Percentiles rank a stretch among this genome's conserved stretches.
Evolutionary conservation across 1,140 invertebrate genomes (phyloP).

Genomic region (Rhysida immarginata): DNA sequence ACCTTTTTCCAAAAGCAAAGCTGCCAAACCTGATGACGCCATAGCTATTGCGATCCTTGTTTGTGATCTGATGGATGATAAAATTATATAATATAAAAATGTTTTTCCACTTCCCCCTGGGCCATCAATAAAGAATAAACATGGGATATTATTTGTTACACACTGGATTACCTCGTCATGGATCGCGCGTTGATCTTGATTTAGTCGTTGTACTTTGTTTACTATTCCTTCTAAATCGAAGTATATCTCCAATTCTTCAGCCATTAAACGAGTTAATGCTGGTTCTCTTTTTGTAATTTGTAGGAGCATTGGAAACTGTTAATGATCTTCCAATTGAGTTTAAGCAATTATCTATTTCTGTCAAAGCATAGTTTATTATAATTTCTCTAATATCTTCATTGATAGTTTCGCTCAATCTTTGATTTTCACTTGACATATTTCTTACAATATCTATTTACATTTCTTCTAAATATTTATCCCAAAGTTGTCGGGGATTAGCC

Average conservation of each 20-base stretch:
- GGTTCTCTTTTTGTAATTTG: not conserved
- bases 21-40: constrained; percentile 2
- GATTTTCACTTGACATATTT: not conserved
- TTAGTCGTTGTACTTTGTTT: not conserved
- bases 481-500: constrained; percentile 13
- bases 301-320: not conserved
- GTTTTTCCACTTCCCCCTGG: constrained; percentile 3
- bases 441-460: constrained; percentile 7
- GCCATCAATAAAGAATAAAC: constrained; percentile 1
- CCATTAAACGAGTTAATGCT: not conserved
- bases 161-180: not conserved
- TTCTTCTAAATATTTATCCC: constrained; percentile 10
- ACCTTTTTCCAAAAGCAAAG: not conserved
- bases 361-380: constrained; percentile 1
- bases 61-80: not conserved
- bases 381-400: not conserved
- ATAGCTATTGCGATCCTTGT: not conserved
- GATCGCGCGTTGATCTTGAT: not conserved
- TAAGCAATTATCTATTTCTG: not conserved
- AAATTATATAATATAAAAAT: not conserved
- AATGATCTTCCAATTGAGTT: not conserved
- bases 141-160: not conserved
- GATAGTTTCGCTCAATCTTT: not conserved
- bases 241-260: not conserved
- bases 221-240: too few relatives aligned